Conservation (phyloP, 2,888 invertebrate species). For the Chrysina gloriosa region DNA sequence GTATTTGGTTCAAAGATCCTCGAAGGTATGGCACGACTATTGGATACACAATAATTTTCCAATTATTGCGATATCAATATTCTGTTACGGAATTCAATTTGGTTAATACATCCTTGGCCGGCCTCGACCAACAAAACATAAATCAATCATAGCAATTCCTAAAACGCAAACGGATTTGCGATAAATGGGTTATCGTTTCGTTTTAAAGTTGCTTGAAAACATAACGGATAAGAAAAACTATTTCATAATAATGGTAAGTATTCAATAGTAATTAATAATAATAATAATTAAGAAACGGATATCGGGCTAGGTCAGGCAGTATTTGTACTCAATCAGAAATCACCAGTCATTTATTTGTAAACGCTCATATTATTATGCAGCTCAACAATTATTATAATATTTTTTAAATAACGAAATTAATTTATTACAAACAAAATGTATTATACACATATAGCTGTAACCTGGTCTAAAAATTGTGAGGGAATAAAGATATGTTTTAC, state of each 20-base stretch:
- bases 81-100: slow-evolving; percentile 10
- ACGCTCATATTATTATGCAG: slow-evolving; percentile 34
- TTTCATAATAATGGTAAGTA: slow-evolving; percentile 34
- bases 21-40: slow-evolving; percentile 40
- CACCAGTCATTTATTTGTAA: slow-evolving; percentile 55
- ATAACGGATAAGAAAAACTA: slow-evolving; percentile 21
- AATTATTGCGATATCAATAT: slow-evolving; percentile 9
- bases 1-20: slow-evolving; percentile 34
- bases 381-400: slow-evolving; percentile 34
- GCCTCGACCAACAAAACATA: slow-evolving; percentile 3
- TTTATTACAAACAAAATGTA: slow-evolving; percentile 11
- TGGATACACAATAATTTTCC: slow-evolving; percentile 20
- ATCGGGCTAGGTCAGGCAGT: slow-evolving; percentile 58
- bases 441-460: slow-evolving; percentile 5
- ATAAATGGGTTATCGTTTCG: slow-evolving; percentile 14
- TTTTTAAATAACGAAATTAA: slow-evolving; percentile 31
- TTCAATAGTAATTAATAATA: slow-evolving; percentile 57
- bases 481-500: slow-evolving; percentile 24
- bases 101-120: background rate
- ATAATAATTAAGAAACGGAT: slow-evolving; percentile 58
- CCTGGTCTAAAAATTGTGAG: slow-evolving; percentile 4
- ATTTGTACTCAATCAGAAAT: slow-evolving; percentile 65
- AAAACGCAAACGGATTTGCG: slow-evolving; percentile 19
- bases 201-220: slow-evolving; percentile 23
- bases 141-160: background rate